Percentiles rank a stretch among this genome's conserved stretches.
Conservation (phyloP, 2,888 invertebrate genomes). For the Tenodera sinensis region DNA sequence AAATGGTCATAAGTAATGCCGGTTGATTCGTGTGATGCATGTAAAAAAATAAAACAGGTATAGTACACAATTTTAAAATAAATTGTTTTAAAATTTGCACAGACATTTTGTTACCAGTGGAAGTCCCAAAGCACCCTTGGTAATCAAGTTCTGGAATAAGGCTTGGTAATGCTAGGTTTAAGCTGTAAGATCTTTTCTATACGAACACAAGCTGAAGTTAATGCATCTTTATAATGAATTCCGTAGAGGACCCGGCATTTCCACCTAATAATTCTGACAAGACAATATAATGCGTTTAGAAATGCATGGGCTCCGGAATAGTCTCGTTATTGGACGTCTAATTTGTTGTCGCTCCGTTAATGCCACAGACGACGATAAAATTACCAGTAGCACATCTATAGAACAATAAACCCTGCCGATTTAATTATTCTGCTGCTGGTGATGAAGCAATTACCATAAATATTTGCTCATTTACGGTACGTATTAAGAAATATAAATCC, state of each 20-base stretch:
- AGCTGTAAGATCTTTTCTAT: neutral
- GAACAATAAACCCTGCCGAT: neutral
- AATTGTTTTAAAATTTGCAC: no score
- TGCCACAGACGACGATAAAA: neutral
- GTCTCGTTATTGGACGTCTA: neutral
- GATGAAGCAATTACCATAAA: neutral
- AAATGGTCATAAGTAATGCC: no score
- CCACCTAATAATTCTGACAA: neutral
- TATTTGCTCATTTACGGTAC: neutral
- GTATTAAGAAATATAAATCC: neutral
- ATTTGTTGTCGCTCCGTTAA: neutral
- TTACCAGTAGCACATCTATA: neutral
- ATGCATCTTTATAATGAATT: no score
- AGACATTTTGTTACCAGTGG: no score
- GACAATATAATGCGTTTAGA: neutral
- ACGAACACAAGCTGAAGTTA: no score
- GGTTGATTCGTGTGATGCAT: no score
- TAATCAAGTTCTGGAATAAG: no score
- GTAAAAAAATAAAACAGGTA: no score
- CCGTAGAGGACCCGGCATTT: neutral
- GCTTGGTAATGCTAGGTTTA: no score
- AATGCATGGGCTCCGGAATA: neutral
- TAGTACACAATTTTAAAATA: no score
- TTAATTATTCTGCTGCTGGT: neutral
- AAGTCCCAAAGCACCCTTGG: no score